Evolutionary conservation across 1,140 invertebrate genomes (phyloP).

Genomic region (Drosophila santomea): DNA sequence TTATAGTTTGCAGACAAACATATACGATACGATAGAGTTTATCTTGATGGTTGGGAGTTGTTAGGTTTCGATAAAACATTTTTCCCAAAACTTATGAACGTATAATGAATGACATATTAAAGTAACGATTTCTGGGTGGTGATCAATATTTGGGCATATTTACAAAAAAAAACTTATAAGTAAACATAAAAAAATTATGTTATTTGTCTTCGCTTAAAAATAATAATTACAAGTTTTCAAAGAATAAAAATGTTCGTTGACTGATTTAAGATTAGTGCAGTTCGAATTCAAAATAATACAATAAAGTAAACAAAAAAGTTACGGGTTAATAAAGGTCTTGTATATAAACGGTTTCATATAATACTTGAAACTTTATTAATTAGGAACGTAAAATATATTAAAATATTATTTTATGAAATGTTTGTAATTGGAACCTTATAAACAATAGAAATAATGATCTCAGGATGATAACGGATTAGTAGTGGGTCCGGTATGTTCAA

Average conservation of each 20-base stretch:
- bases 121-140: neutral
- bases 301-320: neutral
- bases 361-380: neutral
- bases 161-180: conserved; percentile 9
- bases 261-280: neutral
- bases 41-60: neutral
- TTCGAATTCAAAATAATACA: neutral
- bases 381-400: neutral
- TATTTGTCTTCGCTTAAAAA: neutral
- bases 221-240: conserved; percentile 1
- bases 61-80: neutral
- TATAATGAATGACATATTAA: neutral
- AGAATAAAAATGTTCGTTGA: conserved; percentile 7
- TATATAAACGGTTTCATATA: neutral
- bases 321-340: neutral
- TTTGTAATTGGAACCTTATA: neutral
- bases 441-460: neutral
- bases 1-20: conserved; percentile 51
- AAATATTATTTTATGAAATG: neutral
- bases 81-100: neutral
- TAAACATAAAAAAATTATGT: conserved; percentile 3
- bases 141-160: neutral
- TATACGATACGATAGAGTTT: conserved; percentile 12
- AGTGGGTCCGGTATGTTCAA: conserved; percentile 7
- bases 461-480: conserved; percentile 23